Conservation (phyloP, 2,797 vertebrate species). For the Alosa sapidissima region DNA sequence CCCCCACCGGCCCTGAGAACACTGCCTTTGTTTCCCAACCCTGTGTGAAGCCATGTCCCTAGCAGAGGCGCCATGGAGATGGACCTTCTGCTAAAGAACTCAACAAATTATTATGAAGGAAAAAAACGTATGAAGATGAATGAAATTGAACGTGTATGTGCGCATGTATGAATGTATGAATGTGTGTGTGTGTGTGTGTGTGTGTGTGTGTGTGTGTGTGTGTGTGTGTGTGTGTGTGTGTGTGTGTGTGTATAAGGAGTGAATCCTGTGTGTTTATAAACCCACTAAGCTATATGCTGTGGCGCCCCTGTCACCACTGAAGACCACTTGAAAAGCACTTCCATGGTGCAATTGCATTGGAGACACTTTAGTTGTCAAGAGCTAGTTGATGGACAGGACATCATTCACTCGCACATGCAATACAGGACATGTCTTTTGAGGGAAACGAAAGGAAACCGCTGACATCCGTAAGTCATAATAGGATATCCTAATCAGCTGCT, state of each 20-base stretch:
- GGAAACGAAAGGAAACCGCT: constrained; percentile 64
- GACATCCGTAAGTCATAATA: constrained; percentile 58
- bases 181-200: no score
- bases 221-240: constrained; percentile 14
- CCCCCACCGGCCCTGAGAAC: neutral
- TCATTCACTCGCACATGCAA: constrained; percentile 71
- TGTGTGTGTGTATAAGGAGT: neutral
- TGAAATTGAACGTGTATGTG: constrained; percentile 35
- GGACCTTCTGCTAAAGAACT: constrained; percentile 26
- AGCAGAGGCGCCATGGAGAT: neutral
- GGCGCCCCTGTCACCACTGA: constrained; percentile 68
- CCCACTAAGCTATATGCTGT: constrained; percentile 44
- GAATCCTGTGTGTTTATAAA: neutral
- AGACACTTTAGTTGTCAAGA: constrained; percentile 59
- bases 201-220: constrained; percentile 28
- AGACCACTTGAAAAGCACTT: constrained; percentile 77
- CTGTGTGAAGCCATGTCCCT: constrained; percentile 34
- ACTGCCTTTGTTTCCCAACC: neutral
- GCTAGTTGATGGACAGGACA: constrained; percentile 59
- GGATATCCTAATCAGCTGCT: constrained; percentile 91
- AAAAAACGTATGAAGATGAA: constrained; percentile 39
- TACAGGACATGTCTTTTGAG: constrained; percentile 54
- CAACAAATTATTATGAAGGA: constrained; percentile 47
- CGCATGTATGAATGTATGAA: constrained; percentile 9
- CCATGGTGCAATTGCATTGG: constrained; percentile 66